Base-by-base conservation (phyloP, 2,113 vertebrate genomes). In the Corydoras sp. region DNA sequence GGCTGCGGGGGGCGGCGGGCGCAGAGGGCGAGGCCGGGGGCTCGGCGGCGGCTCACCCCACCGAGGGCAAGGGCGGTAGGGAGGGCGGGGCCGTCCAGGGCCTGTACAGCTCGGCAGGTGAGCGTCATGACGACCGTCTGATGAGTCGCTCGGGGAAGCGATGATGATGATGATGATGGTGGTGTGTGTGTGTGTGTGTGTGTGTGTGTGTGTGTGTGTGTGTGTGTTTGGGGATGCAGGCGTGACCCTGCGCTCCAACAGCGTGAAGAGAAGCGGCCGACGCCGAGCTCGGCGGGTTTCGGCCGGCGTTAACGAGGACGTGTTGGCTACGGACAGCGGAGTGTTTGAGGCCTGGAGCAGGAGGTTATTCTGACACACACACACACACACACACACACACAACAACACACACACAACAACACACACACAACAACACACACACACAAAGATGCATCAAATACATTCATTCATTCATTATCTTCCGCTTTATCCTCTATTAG, bases 291-390 rank as follows among this genome's bases (percentile, higher is more conserved):
- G 94, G 80, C 90, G 93, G 62, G 90, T 94, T 72, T 99, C 96
- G 50, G 89, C 90, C 13, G 96, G 94, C 58, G 87, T 93, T 77
- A 95, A 93, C 13, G 95, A 98, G 83, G 94, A 98, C 69, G 94
- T 94, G 18, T 89, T 98, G 78, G 95, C 97, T 77, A 98, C 95
- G 3, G 96, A 99, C 85, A 98, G 97, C 35, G 97, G 97, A 0
- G 96, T 99, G 43, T 99, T 98, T 80, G 97, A 99, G 86, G 93
- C 97, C 79, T 94, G 94, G 88, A 92, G 89, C 82, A 92, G 92
- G 87, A 98, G 95, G 96, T 98, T 69, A 80, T 84, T 84, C 10
- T 15, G 10, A 0, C 5, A 10, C 50, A 13, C 30, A 53, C 10
- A 12, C 14, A 70, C 43, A n/a, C n/a, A n/a, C n/a, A n/a, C n/a